Evolutionary conservation across 2,888 invertebrate genomes (phyloP).

Genomic region (Thecophora atra): DNA sequence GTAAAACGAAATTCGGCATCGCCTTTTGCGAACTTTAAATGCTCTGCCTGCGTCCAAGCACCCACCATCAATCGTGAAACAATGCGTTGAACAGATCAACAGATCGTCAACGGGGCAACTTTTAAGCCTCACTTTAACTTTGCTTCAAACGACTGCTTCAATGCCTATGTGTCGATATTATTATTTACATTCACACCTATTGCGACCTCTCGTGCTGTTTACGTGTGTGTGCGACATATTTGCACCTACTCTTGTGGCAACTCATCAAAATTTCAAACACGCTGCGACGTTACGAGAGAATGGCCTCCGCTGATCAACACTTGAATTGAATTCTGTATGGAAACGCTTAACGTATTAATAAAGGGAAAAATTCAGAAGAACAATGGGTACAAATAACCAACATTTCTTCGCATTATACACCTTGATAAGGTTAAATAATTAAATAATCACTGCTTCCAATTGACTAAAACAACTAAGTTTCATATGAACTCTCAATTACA

Average conservation of each 20-base stretch:
- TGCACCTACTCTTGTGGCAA: slow-evolving; percentile 48
- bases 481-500: too few relatives aligned
- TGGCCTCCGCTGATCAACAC: slow-evolving; percentile 61
- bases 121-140: slow-evolving; percentile 42
- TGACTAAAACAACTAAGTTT: too few relatives aligned
- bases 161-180: neutral
- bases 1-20: neutral
- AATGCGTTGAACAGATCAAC: slow-evolving; percentile 14
- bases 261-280: slow-evolving; percentile 63
- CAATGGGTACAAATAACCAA: neutral
- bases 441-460: too few relatives aligned
- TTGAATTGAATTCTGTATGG: slow-evolving; percentile 60
- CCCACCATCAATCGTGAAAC: neutral
- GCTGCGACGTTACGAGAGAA: slow-evolving; percentile 66
- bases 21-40: neutral
- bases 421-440: too few relatives aligned
- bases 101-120: slow-evolving; percentile 35
- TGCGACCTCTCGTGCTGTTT: neutral
- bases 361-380: slow-evolving; percentile 1
- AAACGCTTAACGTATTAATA: slow-evolving; percentile 4
- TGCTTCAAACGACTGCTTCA: slow-evolving; percentile 28
- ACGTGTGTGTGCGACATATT: slow-evolving; percentile 18
- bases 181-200: neutral
- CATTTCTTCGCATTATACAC: too few relatives aligned
- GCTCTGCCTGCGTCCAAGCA: neutral